Base-by-base conservation (phyloP, 2,888 invertebrate genomes). In the Drosophila mimica region DNA sequence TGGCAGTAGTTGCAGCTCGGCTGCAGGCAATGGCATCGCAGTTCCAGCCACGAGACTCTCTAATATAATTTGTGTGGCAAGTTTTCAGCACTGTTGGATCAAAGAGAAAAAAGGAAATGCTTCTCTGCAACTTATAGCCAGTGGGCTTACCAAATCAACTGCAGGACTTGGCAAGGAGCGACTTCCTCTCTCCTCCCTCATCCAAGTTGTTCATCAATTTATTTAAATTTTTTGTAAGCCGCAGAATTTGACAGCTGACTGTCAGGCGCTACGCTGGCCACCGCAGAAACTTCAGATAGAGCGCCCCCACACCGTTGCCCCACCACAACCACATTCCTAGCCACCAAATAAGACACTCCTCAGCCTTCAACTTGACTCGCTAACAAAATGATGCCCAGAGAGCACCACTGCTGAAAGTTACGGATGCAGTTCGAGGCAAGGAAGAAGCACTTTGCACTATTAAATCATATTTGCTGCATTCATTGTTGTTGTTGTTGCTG, bases 381-480 rank as follows among this genome's bases (percentile, higher is more conserved):
- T 82, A 80, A 83, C 83, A 76, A 71, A 79, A 82, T 82, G 79
- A 84, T 73, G 79, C 57, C 58, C 51, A 20, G 51, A 64, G 74
- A 68, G 68, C 53, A 68, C 70, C 78, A 73, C 70, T 63, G 63
- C 69, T 68, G 63, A 68, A 73, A 81, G 65, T 81, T 79, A 68
- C 53, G 59, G 66, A 53, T 63, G 43, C 63, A 54, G 49, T 58
- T 57, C 48, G 65, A 59, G 53, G 60, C 49, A 62, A 67, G 52
- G 61, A 62, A 56, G 61, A 74, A 76, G 82, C 64, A 73, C 70
- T 81, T 82, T 73, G 68, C 58, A 76, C 81, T 83, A 81, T 86
- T 83, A 83, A 83, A 83, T 86, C 86, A 83, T 86, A 86, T 86
- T 86, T 86, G 65, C 74, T 63, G 77, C 71, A 63, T 49, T 59